phyloP scores from a whole-genome alignment of 2,888 invertebrate species.

The Dione juno region DNA sequence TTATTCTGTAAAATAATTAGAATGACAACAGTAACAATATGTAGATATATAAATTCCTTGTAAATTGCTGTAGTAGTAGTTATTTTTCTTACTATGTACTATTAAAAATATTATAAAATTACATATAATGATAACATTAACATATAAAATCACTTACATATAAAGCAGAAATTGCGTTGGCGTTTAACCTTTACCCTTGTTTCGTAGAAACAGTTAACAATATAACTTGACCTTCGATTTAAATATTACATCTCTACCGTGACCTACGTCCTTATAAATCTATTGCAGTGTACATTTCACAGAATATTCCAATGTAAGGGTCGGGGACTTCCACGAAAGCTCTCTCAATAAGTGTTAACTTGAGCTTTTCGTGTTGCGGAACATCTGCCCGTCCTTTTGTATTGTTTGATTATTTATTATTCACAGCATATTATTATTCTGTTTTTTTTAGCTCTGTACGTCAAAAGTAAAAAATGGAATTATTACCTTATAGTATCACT shows the following conservation, averaged over 20 bases:
- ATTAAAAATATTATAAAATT: neutral
- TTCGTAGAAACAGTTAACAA: constrained; percentile 23
- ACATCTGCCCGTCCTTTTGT: neutral
- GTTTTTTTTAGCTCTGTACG: too few species aligned
- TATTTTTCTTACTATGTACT: too few species aligned
- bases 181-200: constrained; percentile 21
- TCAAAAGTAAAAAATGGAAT: too few species aligned
- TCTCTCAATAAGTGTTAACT: constrained; percentile 14
- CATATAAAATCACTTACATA: neutral
- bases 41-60: too few species aligned
- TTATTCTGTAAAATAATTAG: neutral
- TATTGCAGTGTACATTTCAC: constrained; percentile 30
- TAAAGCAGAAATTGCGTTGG: constrained; percentile 3
- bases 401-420: neutral
- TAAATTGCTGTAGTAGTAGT: too few species aligned
- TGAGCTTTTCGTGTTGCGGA: neutral
- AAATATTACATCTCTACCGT: constrained; percentile 2
- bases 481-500: too few species aligned
- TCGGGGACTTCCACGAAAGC: constrained; percentile 32
- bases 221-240: constrained; percentile 12
- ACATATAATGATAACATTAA: neutral
- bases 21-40: neutral
- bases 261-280: constrained; percentile 20
- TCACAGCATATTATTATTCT: too few species aligned
- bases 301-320: constrained; percentile 30